Percentiles rank a stretch among this genome's conserved stretches.
phyloP scores from a whole-genome alignment of 2,797 vertebrate genomes.

The Pangasius krempfi region DNA sequence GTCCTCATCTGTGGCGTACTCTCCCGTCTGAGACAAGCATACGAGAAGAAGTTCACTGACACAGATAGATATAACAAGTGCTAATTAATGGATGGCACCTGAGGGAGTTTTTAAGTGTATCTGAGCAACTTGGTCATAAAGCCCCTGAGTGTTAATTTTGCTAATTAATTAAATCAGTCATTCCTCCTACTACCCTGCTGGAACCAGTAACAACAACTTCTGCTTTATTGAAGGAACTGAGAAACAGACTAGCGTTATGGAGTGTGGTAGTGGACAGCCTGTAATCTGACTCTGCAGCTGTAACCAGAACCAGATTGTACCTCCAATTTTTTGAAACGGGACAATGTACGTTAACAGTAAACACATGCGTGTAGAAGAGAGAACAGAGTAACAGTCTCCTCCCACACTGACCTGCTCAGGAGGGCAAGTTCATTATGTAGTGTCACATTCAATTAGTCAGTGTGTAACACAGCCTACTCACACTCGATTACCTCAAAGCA shows the following conservation, averaged over 20 bases:
- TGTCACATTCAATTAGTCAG: conserved; percentile 51
- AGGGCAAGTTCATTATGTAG: conserved; percentile 33
- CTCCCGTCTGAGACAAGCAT: conserved; percentile 83
- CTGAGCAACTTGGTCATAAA: conserved; percentile 13
- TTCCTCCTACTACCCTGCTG: background rate
- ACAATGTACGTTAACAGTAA: background rate
- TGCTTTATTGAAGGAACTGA: background rate
- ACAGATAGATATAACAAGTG: conserved; percentile 13
- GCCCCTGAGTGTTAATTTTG: background rate
- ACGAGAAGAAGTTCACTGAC: background rate
- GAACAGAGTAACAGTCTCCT: background rate
- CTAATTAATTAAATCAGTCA: conserved; percentile 25
- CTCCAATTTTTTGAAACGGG: background rate
- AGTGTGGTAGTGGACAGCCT: background rate
- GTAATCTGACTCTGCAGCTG: conserved; percentile 12
- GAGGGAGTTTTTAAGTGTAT: background rate
- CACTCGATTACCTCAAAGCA: conserved; percentile 10
- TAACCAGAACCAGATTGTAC: conserved; percentile 16
- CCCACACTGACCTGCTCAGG: conserved; percentile 13
- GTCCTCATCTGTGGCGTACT: conserved; percentile 97
- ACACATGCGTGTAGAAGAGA: background rate
- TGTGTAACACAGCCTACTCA: conserved; percentile 39
- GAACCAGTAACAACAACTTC: background rate
- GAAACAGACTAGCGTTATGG: background rate
- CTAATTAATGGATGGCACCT: conserved; percentile 10